Evolutionary conservation across 2,888 invertebrate species (phyloP).

Genomic region (Drosophila falleni): DNA sequence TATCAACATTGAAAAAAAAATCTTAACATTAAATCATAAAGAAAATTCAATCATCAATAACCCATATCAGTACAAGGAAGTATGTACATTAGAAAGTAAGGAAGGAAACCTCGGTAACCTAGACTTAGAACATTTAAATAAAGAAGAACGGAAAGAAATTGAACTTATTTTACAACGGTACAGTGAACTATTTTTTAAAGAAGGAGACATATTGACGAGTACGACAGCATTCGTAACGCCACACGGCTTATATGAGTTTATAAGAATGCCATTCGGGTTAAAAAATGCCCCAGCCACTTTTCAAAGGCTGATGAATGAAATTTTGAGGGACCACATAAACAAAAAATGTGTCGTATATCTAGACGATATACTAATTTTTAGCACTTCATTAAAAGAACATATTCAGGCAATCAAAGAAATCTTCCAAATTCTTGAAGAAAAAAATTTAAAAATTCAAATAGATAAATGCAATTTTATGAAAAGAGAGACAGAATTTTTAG

Average conservation of each 20-base stretch:
- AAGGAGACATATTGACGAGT: constrained; percentile 5
- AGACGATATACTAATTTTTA: constrained; percentile 15
- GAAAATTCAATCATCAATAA: background rate
- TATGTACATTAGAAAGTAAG: background rate
- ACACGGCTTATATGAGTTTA: constrained; percentile 5
- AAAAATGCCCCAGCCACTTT: constrained; percentile 12
- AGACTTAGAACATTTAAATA: constrained; percentile 9
- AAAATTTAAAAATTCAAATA: constrained; percentile 6
- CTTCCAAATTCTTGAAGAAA: constrained; percentile 4
- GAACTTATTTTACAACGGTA: background rate
- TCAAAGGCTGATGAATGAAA: constrained; percentile 10
- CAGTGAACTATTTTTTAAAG: constrained; percentile 9
- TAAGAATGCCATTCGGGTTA: constrained; percentile 10
- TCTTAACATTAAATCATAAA: constrained; percentile 4
- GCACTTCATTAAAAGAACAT: constrained; percentile 10
- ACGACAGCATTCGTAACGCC: constrained; percentile 8
- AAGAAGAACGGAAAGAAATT: constrained; percentile 11
- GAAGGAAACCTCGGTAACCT: background rate
- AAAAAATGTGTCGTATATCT: constrained; percentile 13
- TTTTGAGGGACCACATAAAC: constrained; percentile 4
- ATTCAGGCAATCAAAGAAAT: constrained; percentile 1
- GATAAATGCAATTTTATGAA: constrained; percentile 4
- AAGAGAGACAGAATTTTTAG: constrained; percentile 11
- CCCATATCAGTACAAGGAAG: background rate
- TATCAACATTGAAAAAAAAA: background rate